Evolutionary conservation across 2,888 invertebrate species (phyloP).

Genomic region (Theretra japonica): DNA sequence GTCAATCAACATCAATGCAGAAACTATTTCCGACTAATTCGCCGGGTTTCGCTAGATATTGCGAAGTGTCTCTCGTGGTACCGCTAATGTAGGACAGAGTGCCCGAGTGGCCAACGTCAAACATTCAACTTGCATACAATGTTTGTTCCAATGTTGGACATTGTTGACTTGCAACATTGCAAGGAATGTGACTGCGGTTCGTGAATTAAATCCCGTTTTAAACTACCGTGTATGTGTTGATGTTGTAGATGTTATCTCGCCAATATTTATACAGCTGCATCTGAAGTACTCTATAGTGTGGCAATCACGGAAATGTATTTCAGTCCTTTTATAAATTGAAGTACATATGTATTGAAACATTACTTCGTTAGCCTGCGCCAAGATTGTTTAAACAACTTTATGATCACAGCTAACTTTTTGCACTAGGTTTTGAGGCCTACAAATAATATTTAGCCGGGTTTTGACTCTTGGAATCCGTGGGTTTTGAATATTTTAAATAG

Average conservation of each 20-base stretch:
- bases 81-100: slow-evolving; percentile 15
- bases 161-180: background rate
- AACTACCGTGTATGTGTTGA: background rate
- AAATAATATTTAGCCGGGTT: no score
- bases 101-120: background rate
- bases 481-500: no score
- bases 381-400: no score
- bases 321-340: no score
- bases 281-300: no score
- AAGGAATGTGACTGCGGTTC: background rate
- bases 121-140: slow-evolving; percentile 3
- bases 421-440: no score
- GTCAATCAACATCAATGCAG: slow-evolving; percentile 27
- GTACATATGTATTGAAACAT: no score
- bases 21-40: slow-evolving; percentile 22
- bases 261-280: background rate
- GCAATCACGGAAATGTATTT: no score
- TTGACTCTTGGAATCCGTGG: no score
- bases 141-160: slow-evolving; percentile 8
- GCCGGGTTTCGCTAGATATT: slow-evolving; percentile 24
- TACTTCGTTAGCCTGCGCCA: no score
- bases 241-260: background rate
- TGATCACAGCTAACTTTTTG: no score
- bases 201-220: background rate
- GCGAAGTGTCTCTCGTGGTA: slow-evolving; percentile 19